Percentiles rank a stretch among this genome's conserved stretches.
Evolutionary conservation across 2,888 invertebrate species (phyloP).

Genomic region (Dermolepida albohirtum): DNA sequence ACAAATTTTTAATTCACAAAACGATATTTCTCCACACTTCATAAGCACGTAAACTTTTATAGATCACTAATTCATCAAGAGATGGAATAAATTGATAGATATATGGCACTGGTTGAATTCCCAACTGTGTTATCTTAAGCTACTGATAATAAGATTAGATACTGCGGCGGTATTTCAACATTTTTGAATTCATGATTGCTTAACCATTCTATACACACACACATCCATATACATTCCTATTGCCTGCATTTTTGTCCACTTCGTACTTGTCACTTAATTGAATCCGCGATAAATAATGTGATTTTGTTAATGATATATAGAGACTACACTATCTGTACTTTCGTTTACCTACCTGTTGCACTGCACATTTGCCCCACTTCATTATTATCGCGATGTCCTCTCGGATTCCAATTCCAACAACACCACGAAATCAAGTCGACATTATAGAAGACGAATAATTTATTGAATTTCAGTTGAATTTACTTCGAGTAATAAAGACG

Average conservation of each 20-base stretch:
- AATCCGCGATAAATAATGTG: slow-evolving; percentile 7
- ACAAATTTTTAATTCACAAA: background rate
- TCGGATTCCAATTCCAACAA: background rate
- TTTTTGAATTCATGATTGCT: background rate
- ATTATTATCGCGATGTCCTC: slow-evolving; percentile 6
- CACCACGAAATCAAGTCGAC: background rate
- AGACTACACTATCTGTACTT: too few species aligned
- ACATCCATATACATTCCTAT: too few species aligned
- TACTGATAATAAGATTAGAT: slow-evolving; percentile 25
- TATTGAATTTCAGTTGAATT: too few species aligned
- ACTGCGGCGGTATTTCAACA: slow-evolving; percentile 2
- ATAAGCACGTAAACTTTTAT: too few species aligned
- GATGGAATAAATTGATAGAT: background rate
- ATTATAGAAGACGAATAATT: too few species aligned
- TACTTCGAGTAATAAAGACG: too few species aligned
- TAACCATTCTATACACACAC: too few species aligned
- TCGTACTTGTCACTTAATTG: too few species aligned
- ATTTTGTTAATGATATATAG: slow-evolving; percentile 8
- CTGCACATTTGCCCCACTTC: slow-evolving; percentile 30
- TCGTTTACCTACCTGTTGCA: slow-evolving; percentile 19
- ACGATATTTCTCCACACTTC: background rate
- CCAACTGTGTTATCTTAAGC: slow-evolving; percentile 18
- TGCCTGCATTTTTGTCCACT: too few species aligned
- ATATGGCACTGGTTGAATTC: background rate
- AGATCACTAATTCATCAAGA: too few species aligned